Conservation (phyloP, 2,797 vertebrate genomes). For the Urocyon cinereoargenteus region DNA sequence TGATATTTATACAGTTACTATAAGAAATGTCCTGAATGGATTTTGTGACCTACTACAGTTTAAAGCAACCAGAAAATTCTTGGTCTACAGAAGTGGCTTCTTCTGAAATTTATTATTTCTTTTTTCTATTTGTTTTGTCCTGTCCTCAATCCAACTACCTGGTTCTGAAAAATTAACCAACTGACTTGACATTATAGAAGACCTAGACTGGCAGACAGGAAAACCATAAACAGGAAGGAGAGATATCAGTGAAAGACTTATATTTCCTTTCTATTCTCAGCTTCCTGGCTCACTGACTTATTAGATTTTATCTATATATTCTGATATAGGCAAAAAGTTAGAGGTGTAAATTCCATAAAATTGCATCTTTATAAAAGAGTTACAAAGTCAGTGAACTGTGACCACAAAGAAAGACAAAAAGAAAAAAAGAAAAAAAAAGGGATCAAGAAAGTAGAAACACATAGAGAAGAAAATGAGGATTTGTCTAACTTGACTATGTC, state of each 20-base stretch:
- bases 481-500: neutral
- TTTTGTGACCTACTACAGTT: neutral
- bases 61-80: slow-evolving; percentile 20
- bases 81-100: neutral
- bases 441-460: neutral
- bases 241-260: neutral
- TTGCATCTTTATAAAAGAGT: neutral
- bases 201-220: neutral
- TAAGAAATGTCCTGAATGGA: slow-evolving; percentile 9
- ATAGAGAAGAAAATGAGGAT: neutral
- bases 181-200: neutral
- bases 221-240: neutral
- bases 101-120: neutral
- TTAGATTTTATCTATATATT: neutral
- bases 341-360: neutral
- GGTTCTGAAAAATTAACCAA: neutral
- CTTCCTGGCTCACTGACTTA: neutral
- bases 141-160: neutral
- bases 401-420: neutral
- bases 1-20: slow-evolving; percentile 19
- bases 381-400: neutral
- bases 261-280: neutral
- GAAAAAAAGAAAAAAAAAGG: neutral
- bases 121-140: neutral
- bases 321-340: neutral